Conservation (phyloP, 2,113 vertebrate genomes). For the Leptodactylus fuscus region DNA sequence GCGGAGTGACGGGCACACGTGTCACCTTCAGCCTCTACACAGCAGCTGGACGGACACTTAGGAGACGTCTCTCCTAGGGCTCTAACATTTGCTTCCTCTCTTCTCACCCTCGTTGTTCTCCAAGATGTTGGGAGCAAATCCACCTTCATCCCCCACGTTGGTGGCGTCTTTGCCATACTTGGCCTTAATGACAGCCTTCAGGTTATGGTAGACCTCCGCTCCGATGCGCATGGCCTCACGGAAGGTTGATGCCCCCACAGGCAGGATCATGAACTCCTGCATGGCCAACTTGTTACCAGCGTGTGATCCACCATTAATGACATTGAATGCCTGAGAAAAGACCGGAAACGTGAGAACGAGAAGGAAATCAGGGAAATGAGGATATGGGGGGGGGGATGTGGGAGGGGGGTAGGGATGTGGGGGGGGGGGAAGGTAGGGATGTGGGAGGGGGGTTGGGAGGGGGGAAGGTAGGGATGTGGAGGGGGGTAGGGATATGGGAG, state of each 20-base stretch:
- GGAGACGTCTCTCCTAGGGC: no score
- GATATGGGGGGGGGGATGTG: neutral
- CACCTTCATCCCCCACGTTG: conserved; percentile 94
- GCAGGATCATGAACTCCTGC: conserved; percentile 99
- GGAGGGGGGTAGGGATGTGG: neutral
- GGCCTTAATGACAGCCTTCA: conserved; percentile 97
- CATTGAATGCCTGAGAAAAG: conserved; percentile 99
- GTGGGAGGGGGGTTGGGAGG: no score
- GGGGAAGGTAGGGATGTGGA: no score
- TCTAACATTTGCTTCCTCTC: neutral
- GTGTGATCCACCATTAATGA: conserved; percentile 96
- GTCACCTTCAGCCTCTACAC: no score
- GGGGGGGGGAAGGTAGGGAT: neutral
- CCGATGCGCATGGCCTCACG: conserved; percentile 94
- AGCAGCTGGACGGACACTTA: no score
- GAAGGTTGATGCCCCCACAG: conserved; percentile 87
- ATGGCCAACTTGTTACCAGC: conserved; percentile 97
- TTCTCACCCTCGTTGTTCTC: conserved; percentile 97
- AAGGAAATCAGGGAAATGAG: no score
- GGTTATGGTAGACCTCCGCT: conserved; percentile 95
- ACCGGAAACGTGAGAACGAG: no score
- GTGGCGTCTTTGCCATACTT: conserved; percentile 97
- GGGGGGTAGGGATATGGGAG: neutral
- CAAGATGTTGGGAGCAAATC: conserved; percentile 96
- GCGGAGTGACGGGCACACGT: neutral